Percentiles rank a stretch among this genome's conserved stretches.
phyloP scores from a whole-genome alignment of 2,113 vertebrate genomes.

The Myanophis thanlyinensis region DNA sequence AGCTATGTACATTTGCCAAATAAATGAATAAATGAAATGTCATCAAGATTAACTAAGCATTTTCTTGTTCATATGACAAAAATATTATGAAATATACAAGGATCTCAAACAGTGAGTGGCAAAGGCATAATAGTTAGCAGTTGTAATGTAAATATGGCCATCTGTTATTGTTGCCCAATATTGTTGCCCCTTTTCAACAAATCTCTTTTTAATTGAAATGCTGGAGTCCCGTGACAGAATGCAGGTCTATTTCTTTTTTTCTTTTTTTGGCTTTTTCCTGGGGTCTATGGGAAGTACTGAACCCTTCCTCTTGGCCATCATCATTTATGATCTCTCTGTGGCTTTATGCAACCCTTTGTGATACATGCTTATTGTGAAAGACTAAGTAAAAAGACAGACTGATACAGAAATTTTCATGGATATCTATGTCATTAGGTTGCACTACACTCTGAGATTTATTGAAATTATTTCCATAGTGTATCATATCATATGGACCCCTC shows the following conservation, averaged over 20 bases:
- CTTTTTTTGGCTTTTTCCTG: not conserved
- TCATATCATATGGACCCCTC: no score
- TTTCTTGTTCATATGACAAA: not conserved
- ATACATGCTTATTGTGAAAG: not conserved
- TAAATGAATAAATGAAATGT: not conserved
- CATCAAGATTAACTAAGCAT: not conserved
- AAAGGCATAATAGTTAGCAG: no score
- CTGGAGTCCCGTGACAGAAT: no score
- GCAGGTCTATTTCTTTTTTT: not conserved
- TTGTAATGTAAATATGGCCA: no score
- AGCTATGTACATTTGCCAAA: no score
- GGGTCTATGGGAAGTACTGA: not conserved
- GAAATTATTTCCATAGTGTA: no score
- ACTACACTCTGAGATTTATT: no score
- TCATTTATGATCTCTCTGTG: not conserved
- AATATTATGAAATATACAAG: not conserved
- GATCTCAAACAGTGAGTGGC: no score
- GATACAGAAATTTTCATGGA: no score
- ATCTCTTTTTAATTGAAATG: not conserved
- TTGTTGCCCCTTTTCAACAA: not conserved
- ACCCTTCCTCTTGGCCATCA: not conserved
- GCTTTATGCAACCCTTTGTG: not conserved
- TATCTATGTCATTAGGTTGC: no score
- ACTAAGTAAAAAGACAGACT: no score
- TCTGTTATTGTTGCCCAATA: no score